A percentile compares a stretch with the other conserved stretches of the same genome.
Conservation (phyloP, 2,113 vertebrate species). For the Athene noctua region DNA sequence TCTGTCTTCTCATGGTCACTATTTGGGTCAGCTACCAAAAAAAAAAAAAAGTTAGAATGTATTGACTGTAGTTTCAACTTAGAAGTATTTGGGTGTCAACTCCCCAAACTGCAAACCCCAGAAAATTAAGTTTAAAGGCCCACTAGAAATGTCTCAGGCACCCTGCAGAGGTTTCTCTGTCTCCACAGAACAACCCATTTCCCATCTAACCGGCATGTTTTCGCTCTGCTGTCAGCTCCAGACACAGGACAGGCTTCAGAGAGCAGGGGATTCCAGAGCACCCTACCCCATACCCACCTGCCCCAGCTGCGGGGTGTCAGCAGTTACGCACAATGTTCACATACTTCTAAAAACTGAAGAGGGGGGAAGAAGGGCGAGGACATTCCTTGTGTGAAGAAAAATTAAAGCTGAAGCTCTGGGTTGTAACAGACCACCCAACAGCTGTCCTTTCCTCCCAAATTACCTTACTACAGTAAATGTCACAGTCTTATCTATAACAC, state of each 20-base stretch:
- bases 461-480: background rate
- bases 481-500: background rate
- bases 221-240: background rate
- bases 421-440: background rate
- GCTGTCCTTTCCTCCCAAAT: background rate
- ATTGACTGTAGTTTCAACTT: background rate
- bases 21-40: conserved; percentile 68
- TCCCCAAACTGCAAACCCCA: background rate
- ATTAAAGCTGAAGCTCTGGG: background rate
- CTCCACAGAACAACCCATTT: background rate
- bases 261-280: background rate
- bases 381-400: background rate
- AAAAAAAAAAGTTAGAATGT: background rate
- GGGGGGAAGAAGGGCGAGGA: background rate
- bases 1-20: conserved; percentile 77
- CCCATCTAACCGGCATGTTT: background rate
- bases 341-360: background rate
- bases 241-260: background rate
- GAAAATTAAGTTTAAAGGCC: background rate
- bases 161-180: background rate
- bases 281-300: background rate
- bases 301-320: background rate
- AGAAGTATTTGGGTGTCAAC: background rate
- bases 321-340: background rate
- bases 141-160: background rate